Evolutionary conservation across 2,113 vertebrate species (phyloP).

Genomic region (Oxyruncus cristatus): DNA sequence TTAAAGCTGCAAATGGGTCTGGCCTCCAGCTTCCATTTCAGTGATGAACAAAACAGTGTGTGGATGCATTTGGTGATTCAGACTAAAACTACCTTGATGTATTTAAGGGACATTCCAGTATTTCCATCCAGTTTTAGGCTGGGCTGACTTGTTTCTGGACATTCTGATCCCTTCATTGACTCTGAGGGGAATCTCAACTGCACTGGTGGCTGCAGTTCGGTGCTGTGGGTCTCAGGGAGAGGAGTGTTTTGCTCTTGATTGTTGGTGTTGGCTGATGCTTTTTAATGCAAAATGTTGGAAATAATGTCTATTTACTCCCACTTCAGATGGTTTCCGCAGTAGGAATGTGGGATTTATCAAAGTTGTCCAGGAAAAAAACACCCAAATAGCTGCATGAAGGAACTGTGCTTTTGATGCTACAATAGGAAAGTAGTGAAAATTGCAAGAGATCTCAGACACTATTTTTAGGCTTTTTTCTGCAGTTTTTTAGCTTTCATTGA

Average conservation of each 20-base stretch:
- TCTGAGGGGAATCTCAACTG: background rate
- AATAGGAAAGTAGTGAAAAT: background rate
- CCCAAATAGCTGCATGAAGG: background rate
- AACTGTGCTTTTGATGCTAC: background rate
- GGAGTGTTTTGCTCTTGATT: background rate
- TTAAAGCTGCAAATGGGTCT: background rate
- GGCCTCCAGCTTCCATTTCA: background rate
- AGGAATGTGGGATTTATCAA: background rate
- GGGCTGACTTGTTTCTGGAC: background rate
- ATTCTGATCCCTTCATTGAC: background rate
- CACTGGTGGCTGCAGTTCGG: background rate
- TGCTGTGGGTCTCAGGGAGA: background rate
- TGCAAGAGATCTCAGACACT: background rate
- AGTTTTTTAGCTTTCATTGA: constrained; percentile 20
- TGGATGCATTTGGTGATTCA: background rate
- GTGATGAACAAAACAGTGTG: background rate
- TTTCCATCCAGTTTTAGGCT: background rate
- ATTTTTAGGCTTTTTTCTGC: constrained; percentile 39
- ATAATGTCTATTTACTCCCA: background rate
- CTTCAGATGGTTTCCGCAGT: background rate
- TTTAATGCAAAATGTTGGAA: background rate
- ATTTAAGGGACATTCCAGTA: background rate
- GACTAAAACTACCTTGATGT: background rate
- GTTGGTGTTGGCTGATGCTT: constrained; percentile 12
- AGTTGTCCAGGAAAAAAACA: background rate